Evolutionary conservation across 2,797 vertebrate genomes (phyloP), one percentile per base, ranked within the genome.

Genomic region (Chloroceryle inda): DNA sequence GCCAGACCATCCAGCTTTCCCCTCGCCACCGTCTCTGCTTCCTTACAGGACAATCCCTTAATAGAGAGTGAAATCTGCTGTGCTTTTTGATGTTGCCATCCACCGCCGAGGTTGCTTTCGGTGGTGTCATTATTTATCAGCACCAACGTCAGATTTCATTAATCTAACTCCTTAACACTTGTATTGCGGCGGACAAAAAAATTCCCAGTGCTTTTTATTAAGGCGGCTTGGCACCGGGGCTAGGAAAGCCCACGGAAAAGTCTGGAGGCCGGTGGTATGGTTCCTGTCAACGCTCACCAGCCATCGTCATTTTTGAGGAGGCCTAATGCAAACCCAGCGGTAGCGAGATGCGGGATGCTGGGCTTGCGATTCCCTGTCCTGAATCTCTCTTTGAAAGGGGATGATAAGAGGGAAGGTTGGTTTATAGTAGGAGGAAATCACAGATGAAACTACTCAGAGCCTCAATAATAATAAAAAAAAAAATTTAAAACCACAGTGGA

Each of bases 61-160:
- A 93, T 15, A 69, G 88, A 77, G 91, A 92, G 80, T 40, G 68
- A 93, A 82, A 92, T 95, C 83, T 85, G 76, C 90, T 42, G 74
- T 24, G 52, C 59, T 88, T 68, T 92, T 88, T 93, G 92, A 96
- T 76, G 84, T 79, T 84, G 77, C 88, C 93, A 81, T 89, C 84
- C 71, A 69, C 45, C 15, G 2, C 79, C 31, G 38, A 94, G 81
- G 93, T 74, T 69, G 87, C 89, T 94, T 96, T 97, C 42, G 35
- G 90, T 86, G 87, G 96, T 95, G 96, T 92, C 91, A 47, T 95
- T 90, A 92, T 97, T 96, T 97, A 96, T 96, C 96, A 96, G 91
- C 53, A n/a, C 94, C 52, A 94, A 94, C 27, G 68, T 96, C 96
- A 94, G 93, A 89, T 94, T 76, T 50, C 88, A 96, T 98, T 97